Conservation (phyloP, 2,888 invertebrate genomes). For the Cryptus viduatorius region DNA sequence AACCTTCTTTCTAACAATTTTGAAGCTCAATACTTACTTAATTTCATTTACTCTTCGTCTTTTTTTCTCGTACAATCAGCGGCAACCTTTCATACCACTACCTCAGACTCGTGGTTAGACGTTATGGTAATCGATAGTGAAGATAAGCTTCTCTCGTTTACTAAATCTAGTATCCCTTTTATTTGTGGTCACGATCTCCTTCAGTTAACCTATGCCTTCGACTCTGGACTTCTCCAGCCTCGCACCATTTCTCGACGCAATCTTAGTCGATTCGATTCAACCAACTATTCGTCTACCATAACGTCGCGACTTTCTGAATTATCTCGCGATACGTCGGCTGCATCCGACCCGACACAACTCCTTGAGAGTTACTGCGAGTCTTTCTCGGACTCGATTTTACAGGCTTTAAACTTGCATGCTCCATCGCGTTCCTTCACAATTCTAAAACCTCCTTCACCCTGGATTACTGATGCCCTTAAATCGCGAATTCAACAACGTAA, state of each 20-base stretch:
- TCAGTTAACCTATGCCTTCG: background rate
- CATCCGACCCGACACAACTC: too few species aligned
- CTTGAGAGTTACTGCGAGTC: background rate
- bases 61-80: background rate
- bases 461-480: background rate
- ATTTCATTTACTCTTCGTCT: background rate
- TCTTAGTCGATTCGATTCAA: background rate
- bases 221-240: background rate
- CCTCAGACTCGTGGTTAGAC: background rate
- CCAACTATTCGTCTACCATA: background rate
- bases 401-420: background rate
- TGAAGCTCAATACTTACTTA: background rate
- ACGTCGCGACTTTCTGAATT: too few species aligned
- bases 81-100: conserved; percentile 22
- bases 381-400: too few species aligned
- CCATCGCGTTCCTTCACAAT: background rate
- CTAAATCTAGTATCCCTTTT: background rate
- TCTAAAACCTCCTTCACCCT: background rate
- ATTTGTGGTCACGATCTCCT: background rate
- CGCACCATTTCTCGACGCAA: background rate
- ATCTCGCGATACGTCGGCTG: too few species aligned
- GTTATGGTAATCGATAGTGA: background rate
- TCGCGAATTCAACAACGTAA: background rate
- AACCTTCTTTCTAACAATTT: background rate
- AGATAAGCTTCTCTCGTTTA: background rate